phyloP scores from a whole-genome alignment of 1,140 invertebrate species.

The Vanessa tameamea region DNA sequence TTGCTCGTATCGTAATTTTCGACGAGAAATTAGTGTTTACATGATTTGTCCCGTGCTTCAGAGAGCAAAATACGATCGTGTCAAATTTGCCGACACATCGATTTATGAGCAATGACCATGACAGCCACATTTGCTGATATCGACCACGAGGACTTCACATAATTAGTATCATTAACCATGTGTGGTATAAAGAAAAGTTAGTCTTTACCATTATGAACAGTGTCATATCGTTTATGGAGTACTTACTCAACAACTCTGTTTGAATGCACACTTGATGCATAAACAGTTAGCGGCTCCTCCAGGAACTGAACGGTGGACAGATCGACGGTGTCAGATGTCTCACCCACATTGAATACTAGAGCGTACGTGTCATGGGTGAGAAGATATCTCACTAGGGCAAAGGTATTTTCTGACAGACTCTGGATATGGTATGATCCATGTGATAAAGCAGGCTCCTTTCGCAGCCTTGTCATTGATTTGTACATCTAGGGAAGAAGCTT shows the following conservation, averaged over 20 bases:
- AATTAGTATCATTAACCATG: no score
- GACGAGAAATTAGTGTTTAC: no score
- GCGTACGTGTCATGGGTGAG: conserved; percentile 45
- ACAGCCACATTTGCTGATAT: no score
- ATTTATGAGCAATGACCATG: no score
- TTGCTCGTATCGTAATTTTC: no score
- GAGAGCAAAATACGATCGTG: no score
- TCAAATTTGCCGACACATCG: no score
- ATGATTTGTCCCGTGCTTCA: no score
- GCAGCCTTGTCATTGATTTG: conserved; percentile 49
- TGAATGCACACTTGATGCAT: conserved; percentile 59
- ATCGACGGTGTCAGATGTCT: conserved; percentile 37
- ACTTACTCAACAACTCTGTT: conserved; percentile 52
- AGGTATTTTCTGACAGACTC: conserved; percentile 48
- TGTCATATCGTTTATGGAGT: not conserved
- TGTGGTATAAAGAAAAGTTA: no score
- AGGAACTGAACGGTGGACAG: conserved; percentile 44
- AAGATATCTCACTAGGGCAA: conserved; percentile 47
- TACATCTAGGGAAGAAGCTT: conserved; percentile 47
- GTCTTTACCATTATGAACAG: no score
- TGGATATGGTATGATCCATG: conserved; percentile 59
- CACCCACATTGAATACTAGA: conserved; percentile 51
- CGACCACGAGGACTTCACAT: no score
- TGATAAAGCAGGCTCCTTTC: conserved; percentile 53
- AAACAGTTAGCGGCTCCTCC: conserved; percentile 43